A percentile compares a stretch with the other conserved stretches of the same genome.
phyloP scores from a whole-genome alignment of 2,888 invertebrate species.

The Drepanosiphum platanoidis region DNA sequence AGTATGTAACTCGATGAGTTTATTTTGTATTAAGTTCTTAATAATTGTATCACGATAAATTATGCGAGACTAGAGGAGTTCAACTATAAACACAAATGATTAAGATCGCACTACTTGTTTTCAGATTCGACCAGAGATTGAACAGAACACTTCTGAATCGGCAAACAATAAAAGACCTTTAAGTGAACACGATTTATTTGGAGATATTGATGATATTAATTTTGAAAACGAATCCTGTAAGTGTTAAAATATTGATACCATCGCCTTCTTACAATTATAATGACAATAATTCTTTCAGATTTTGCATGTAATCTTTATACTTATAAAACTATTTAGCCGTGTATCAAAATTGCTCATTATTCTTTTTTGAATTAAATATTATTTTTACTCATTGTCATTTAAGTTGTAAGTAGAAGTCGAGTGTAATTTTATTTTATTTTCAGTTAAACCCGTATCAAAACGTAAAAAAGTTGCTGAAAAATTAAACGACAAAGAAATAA shows the following conservation, averaged over 20 bases:
- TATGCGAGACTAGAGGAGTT: no score
- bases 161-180: slow-evolving; percentile 69
- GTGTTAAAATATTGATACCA: not conserved
- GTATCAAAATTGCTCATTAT: no score
- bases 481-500: slow-evolving; percentile 52
- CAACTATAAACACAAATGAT: not conserved
- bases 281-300: not conserved
- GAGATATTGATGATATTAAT: slow-evolving; percentile 77
- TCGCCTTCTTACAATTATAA: not conserved
- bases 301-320: no score
- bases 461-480: slow-evolving; percentile 32
- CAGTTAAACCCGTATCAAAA: slow-evolving; percentile 42
- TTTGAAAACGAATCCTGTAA: slow-evolving; percentile 68
- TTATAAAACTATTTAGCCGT: no score
- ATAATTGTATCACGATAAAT: no score
- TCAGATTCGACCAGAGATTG: no score
- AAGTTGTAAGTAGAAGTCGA: not conserved
- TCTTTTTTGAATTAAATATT: not conserved
- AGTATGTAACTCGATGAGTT: slow-evolving; percentile 15
- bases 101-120: not conserved
- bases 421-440: slow-evolving; percentile 5
- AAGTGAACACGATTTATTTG: slow-evolving; percentile 74
- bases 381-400: not conserved
- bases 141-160: not conserved
- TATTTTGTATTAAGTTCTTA: not conserved